Percentiles rank a stretch among this genome's conserved stretches.
These are phyloP conservation scores for Temnothorax rugatulus DNA, from an alignment of 2,888 invertebrate genomes.

Conservation along the genomic window DNA sequence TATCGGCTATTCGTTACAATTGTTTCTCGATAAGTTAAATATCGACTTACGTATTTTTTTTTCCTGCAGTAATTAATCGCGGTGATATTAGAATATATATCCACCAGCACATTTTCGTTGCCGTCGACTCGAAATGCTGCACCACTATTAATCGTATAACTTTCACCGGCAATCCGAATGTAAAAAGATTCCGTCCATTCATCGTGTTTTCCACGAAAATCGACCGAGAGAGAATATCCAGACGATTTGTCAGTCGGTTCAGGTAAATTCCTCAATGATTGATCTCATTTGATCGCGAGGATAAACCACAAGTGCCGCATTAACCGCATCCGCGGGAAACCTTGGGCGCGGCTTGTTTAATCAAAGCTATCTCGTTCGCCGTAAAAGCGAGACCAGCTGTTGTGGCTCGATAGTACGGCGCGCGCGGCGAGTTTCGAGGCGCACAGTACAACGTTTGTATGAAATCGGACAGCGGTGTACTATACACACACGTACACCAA, in stretches of 20 bases:
- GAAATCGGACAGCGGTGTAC: constrained; percentile 39
- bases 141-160: constrained; percentile 11
- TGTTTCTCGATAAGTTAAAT: constrained; percentile 20
- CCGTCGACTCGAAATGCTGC: not conserved
- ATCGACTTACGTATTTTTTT: constrained; percentile 3
- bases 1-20: constrained; percentile 40
- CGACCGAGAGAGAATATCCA: not conserved
- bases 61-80: constrained; percentile 7
- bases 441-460: constrained; percentile 43
- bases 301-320: constrained; percentile 47
- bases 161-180: not conserved
- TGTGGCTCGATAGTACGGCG: constrained; percentile 45
- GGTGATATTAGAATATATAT: constrained; percentile 14
- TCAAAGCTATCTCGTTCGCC: constrained; percentile 69
- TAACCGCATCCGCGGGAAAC: constrained; percentile 61
- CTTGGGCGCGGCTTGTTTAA: constrained; percentile 69
- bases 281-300: constrained; percentile 43
- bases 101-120: not conserved
- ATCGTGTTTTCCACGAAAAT: constrained; percentile 1
- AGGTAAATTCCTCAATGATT: constrained; percentile 47
- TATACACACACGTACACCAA: not conserved
- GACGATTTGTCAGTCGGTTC: constrained; percentile 47
- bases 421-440: constrained; percentile 54
- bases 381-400: constrained; percentile 74
- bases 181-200: not conserved